Conservation (phyloP, 1,140 invertebrate genomes). For the Achatina immaculata region DNA sequence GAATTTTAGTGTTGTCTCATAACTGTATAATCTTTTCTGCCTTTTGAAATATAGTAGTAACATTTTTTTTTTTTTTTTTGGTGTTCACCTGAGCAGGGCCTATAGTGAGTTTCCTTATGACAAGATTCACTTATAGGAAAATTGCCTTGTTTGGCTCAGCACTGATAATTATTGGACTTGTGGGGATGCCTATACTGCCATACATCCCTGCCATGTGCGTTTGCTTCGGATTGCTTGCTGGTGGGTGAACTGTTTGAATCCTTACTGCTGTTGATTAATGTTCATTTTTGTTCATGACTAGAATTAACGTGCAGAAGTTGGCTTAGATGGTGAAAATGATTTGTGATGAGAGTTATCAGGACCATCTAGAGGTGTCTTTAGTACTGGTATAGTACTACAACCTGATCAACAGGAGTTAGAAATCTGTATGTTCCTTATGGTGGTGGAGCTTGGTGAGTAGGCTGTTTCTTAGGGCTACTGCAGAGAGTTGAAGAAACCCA, state of each 20-base stretch:
- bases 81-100: conserved; percentile 55
- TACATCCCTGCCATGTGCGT: conserved; percentile 46
- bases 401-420: no score
- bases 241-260: conserved; percentile 35
- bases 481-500: no score
- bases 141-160: conserved; percentile 49
- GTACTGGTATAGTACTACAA: no score
- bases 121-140: conserved; percentile 45
- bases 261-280: not conserved
- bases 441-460: no score
- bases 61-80: no score
- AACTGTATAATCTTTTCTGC: no score
- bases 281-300: not conserved
- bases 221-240: conserved; percentile 52
- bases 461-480: no score
- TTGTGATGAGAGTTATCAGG: no score
- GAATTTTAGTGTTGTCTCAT: no score
- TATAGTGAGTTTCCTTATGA: conserved; percentile 53
- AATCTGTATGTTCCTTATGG: no score
- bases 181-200: conserved; percentile 48
- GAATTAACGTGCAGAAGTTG: not conserved
- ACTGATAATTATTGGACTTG: conserved; percentile 43
- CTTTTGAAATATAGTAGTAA: no score
- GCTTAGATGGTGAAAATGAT: not conserved
- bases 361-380: no score